These are phyloP conservation scores for Bombus superbus DNA, from an alignment of 1,140 invertebrate species.

Conservation along the genomic window DNA sequence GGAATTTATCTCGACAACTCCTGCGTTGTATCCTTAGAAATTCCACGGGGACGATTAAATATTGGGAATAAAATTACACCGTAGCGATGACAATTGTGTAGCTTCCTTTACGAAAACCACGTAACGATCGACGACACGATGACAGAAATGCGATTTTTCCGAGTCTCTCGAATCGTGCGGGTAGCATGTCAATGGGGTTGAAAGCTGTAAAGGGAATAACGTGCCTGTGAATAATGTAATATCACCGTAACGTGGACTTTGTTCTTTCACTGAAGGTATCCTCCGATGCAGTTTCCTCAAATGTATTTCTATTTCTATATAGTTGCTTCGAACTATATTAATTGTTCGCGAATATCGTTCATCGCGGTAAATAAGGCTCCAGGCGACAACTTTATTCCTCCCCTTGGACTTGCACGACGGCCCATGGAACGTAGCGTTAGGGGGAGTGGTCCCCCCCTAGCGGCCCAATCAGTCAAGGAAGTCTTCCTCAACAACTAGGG, in stretches of 20 bases:
- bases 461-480: no score
- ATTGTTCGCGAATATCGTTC: no score
- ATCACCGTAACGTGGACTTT: not conserved
- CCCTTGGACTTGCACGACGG: no score
- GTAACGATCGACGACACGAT: not conserved
- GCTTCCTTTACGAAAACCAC: no score
- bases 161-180: not conserved
- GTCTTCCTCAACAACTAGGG: no score
- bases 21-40: not conserved
- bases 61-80: not conserved
- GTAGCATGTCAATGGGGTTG: conserved; percentile 39
- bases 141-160: conserved; percentile 5
- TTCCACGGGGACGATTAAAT: not conserved
- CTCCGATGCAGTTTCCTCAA: not conserved
- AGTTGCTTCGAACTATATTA: not conserved
- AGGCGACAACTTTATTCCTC: no score
- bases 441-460: no score
- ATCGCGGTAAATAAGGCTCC: not conserved
- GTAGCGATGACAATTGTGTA: no score
- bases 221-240: not conserved
- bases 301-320: not conserved
- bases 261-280: not conserved
- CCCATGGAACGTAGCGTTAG: no score
- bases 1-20: no score
- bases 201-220: conserved; percentile 45